Evolutionary conservation across 2,113 vertebrate genomes (phyloP), one percentile per base, ranked within the genome.

Genomic region (Orcinus orca): DNA sequence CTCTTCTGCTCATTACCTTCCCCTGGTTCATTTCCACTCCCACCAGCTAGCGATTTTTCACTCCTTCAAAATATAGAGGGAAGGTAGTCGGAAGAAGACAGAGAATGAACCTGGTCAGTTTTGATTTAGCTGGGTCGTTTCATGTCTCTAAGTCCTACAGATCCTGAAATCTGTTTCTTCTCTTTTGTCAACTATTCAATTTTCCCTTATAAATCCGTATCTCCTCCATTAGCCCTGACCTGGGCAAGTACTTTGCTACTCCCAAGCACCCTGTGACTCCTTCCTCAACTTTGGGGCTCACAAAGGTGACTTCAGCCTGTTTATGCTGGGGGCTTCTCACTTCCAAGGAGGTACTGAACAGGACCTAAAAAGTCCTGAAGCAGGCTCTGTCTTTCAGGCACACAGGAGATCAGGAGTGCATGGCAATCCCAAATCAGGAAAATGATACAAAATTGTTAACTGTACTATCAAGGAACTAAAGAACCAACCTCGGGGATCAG

Each of bases 21-120:
- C 79, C 4, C 3, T 3, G 63, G 4, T n/a, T 89, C 15, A 65
- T 6, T 31, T 79, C 33, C 3, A 12, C 1, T 1, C 4, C 3
- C 1, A 29, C 21, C 44, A 71, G 12, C 13, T 55, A 47, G 31
- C 18, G 38, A 55, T 53, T 71, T 55, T n/a, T 63, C 5, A 25
- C 20, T 65, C 31, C 18, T 1, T 29, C 0, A 12, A 63, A 18
- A 71, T 10, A 1, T 31, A 58, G 44, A 94, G 58, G 29, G 12
- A 20, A 89, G 58, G 13, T 5, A 20, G 9, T n/a, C 67, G 10
- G 25, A 73, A 0, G 21, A 93, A 80, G 33, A 29, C 14, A 29
- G 3, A 50, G 25, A 50, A 23, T 86, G 15, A 23, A n/a, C 3
- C 29, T 47, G 36, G 3, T 18, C 20, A 50, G 26, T n/a, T 93